A percentile compares a stretch with the other conserved stretches of the same genome.
phyloP scores from a whole-genome alignment of 2,797 vertebrate genomes.

The Notamacropus eugenii region DNA sequence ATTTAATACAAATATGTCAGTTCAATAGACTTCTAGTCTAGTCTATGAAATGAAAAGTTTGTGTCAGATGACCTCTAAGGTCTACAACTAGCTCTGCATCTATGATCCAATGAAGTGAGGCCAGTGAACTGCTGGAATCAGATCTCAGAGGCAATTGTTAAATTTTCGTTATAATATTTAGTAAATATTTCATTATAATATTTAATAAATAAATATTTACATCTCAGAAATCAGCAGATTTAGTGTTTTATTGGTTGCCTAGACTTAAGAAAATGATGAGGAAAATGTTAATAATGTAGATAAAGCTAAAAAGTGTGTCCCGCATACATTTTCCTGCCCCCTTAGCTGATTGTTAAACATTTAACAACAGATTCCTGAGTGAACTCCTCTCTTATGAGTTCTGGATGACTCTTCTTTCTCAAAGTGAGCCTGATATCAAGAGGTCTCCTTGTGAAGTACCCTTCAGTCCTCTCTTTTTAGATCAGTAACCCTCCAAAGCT shows the following conservation, averaged over 20 bases:
- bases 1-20: neutral
- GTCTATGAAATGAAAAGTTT: neutral
- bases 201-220: no score
- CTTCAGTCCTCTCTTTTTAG: conserved; percentile 14
- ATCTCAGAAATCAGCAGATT: neutral
- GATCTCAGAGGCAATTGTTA: neutral
- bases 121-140: neutral
- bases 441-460: neutral
- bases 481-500: neutral
- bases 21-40: neutral
- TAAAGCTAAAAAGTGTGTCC: neutral
- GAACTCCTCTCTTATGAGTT: neutral
- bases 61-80: neutral
- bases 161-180: neutral
- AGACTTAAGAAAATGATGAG: neutral
- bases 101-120: neutral
- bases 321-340: neutral
- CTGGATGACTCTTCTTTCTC: neutral
- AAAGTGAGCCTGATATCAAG: conserved; percentile 19
- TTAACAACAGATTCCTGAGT: neutral
- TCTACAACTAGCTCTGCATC: neutral
- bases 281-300: neutral
- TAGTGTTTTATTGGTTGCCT: neutral
- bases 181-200: no score
- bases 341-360: neutral